Conservation (phyloP, 30 jellyfish, hydroid and myxozoan species). For the Hydractinia echinata region DNA sequence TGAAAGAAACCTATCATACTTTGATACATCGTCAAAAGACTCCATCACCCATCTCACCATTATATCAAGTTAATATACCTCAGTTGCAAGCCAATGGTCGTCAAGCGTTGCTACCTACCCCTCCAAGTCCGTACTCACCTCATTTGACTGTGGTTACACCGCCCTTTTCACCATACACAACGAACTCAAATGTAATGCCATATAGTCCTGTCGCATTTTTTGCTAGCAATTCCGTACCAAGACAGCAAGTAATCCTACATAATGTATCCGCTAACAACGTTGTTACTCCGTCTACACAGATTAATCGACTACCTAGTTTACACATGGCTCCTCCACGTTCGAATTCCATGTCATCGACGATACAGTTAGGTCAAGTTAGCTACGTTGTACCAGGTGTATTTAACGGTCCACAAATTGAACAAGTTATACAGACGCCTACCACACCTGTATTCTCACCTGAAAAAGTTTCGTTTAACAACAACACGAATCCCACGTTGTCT, state of each 20-base stretch:
- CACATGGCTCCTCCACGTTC: background rate
- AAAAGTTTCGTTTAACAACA: background rate
- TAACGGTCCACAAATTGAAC: background rate
- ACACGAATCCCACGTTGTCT: background rate
- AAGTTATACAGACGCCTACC: background rate
- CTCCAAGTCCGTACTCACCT: constrained; percentile 28
- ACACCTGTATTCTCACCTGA: background rate
- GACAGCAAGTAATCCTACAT: constrained; percentile 15
- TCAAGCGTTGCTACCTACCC: constrained; percentile 36
- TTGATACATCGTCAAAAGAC: background rate
- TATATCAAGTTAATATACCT: constrained; percentile 8
- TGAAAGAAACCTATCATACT: constrained; percentile 16
- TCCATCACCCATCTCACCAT: constrained; percentile 11
- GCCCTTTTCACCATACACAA: constrained; percentile 21
- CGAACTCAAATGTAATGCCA: constrained; percentile 13
- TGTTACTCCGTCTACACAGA: background rate
- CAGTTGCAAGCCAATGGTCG: constrained; percentile 16
- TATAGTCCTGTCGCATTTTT: constrained; percentile 18
- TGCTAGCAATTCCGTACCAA: constrained; percentile 1
- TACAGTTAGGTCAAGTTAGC: background rate
- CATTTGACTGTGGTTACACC: constrained; percentile 15
- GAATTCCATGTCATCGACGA: background rate
- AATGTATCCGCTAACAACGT: background rate
- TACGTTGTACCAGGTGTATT: constrained; percentile 7
- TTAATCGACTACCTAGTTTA: background rate